Conservation (phyloP, 35 echinoderm and acorn worm genomes). For the Ophiothrix spiculata region DNA sequence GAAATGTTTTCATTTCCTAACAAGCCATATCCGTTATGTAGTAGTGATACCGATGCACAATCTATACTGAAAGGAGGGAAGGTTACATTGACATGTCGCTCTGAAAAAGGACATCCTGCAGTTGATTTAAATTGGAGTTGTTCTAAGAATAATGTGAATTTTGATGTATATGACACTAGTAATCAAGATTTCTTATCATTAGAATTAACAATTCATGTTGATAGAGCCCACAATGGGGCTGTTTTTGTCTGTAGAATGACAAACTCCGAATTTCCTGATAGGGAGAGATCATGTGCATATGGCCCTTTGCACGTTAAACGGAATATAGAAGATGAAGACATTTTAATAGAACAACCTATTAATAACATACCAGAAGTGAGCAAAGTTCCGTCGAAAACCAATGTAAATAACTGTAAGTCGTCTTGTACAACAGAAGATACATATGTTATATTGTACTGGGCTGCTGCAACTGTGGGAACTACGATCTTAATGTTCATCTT, state of each 20-base stretch:
- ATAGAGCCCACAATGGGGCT: background rate
- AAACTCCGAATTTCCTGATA: background rate
- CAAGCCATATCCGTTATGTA: background rate
- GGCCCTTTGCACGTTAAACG: background rate
- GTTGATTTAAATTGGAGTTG: background rate
- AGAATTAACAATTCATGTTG: background rate
- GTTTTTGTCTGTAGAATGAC: background rate
- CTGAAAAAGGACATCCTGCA: background rate
- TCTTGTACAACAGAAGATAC: background rate
- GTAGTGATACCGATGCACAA: background rate
- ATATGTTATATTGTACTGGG: background rate
- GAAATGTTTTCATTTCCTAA: background rate
- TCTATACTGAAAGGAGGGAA: background rate
- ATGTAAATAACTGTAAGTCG: background rate
- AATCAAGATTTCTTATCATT: background rate
- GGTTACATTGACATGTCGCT: background rate
- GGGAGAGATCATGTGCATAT: background rate
- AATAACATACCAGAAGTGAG: too few relatives aligned
- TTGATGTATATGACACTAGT: too few relatives aligned
- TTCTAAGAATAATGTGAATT: too few relatives aligned
- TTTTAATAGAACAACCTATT: too few relatives aligned
- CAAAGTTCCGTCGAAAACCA: too few relatives aligned
- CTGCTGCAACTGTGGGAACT: background rate
- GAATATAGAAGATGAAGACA: too few relatives aligned
- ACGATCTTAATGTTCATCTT: background rate